phyloP scores from a whole-genome alignment of 2,113 vertebrate species.

The Baryphthengus martii region DNA sequence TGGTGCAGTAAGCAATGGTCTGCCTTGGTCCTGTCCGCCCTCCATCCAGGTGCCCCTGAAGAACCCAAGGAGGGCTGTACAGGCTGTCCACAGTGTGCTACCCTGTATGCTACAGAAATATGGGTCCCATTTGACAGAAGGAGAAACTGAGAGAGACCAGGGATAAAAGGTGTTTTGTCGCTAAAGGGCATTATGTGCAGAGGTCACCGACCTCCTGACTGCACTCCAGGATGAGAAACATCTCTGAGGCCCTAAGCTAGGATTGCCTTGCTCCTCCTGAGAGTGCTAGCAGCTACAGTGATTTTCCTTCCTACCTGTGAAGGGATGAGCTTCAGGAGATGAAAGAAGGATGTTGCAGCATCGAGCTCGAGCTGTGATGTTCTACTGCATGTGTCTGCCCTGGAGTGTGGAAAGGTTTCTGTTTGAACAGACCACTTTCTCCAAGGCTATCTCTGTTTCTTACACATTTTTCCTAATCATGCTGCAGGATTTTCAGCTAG shows the following conservation, averaged over 20 bases:
- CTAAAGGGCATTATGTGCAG: not conserved
- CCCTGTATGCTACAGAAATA: not conserved
- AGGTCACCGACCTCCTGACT: not conserved
- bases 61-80: not conserved
- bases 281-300: not conserved
- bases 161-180: not conserved
- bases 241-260: accelerated
- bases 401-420: not conserved
- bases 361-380: not conserved
- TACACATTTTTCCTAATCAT: not conserved
- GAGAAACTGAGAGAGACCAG: not conserved
- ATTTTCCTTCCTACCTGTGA: not conserved
- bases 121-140: not conserved
- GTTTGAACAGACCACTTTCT: not conserved
- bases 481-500: not conserved
- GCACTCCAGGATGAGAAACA: not conserved
- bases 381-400: not conserved
- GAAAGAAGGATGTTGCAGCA: accelerated
- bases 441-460: not conserved
- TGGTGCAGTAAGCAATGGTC: not conserved
- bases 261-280: accelerated
- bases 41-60: not conserved
- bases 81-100: accelerated
- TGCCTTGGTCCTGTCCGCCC: not conserved
- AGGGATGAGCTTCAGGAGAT: not conserved